Evolutionary conservation across 2,113 vertebrate genomes (phyloP), one percentile per base, ranked within the genome.

Genomic region (Ictidomys tridecemlineatus): DNA sequence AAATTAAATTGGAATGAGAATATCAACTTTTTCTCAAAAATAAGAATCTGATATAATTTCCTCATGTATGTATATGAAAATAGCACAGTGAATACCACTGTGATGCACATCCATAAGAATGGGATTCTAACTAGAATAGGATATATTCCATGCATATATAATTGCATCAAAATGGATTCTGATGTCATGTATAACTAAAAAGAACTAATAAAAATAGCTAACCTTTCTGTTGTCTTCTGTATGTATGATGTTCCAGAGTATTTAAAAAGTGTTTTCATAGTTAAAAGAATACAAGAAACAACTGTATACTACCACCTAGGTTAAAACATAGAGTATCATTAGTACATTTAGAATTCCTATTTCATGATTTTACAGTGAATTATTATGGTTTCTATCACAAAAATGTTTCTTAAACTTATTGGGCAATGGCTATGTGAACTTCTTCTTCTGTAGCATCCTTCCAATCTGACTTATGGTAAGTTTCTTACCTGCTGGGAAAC

Each of bases 401-500:
- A 96, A 96, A 97, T 97, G 97, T 98, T 98, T 99, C 98, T 98
- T 98, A 98, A 98, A 97, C 95, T 98, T 98, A 98, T 91, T 98
- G 98, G 98, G 96, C 96, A 98, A 97, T 98, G 97, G 96, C 97
- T 98, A 98, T 98, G 97, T 98, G 98, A 99, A 98, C 96, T 98
- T 98, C 97, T 97, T 98, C 97, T 98, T 98, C 99, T 97, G 97
- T 98, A 97, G 93, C 98, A 98, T 98, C 97, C 94, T 98, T 98
- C 98, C 97, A 98, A 98, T 98, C 98, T 98, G 98, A 58, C 97
- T 99, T 98, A 98, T 98, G 98, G 98, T 99, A 99, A 22, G 56
- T 58, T 58, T 99, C 98, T 99, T 99, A 98, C 98, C 98, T 98
- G 82, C 98, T 98, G 98, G 98, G 39, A 98, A 98, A 96, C 97